phyloP scores from a whole-genome alignment of 2,113 vertebrate species.

The Clarias macrocephalus region DNA sequence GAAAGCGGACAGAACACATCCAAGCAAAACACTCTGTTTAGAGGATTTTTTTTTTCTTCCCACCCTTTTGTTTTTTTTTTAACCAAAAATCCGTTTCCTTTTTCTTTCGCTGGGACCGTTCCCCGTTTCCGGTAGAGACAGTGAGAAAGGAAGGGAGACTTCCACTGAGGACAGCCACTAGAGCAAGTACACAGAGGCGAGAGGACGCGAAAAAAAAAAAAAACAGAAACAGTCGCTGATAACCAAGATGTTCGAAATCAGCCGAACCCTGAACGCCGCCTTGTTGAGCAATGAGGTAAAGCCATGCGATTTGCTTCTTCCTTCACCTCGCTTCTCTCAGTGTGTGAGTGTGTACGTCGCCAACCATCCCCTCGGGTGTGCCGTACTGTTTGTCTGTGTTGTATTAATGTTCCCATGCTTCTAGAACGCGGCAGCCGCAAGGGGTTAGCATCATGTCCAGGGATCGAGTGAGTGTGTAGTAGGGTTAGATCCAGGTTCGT shows the following conservation, averaged over 20 bases:
- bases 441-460: constrained; percentile 59
- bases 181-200: constrained; percentile 24
- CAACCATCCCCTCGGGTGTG: constrained; percentile 52
- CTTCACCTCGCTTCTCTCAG: constrained; percentile 63
- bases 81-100: constrained; percentile 47
- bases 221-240: constrained; percentile 49
- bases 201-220: constrained; percentile 56
- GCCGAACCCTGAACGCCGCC: constrained; percentile 99
- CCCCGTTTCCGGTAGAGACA: constrained; percentile 58
- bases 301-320: constrained; percentile 66
- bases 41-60: constrained; percentile 68
- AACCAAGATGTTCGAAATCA: constrained; percentile 99
- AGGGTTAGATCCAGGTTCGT: constrained; percentile 52
- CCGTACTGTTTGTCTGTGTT: constrained; percentile 59
- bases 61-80: constrained; percentile 51
- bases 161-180: constrained; percentile 61
- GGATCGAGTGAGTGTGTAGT: constrained; percentile 52
- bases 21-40: constrained; percentile 66
- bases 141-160: constrained; percentile 53
- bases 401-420: constrained; percentile 60
- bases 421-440: constrained; percentile 54
- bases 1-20: constrained; percentile 59
- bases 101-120: constrained; percentile 68
- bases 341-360: constrained; percentile 60
- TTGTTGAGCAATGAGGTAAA: constrained; percentile 99